Base-by-base conservation (phyloP, 2,888 invertebrate species). In the Orthonychiurus folsomi region DNA sequence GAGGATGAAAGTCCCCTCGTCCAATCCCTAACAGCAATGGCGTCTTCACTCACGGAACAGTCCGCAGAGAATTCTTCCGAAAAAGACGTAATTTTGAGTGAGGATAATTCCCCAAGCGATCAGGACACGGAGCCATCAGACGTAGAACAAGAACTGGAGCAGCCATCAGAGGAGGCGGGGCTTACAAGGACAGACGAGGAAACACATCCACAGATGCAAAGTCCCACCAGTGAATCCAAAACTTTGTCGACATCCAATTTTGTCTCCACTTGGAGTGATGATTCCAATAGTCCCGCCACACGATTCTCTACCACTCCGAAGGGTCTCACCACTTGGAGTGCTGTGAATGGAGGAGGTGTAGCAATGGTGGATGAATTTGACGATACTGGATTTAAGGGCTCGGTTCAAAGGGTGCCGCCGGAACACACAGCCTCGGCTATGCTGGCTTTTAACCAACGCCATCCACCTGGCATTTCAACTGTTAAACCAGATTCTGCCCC, bases 271-370 rank as follows among this genome's bases (percentile, higher is more conserved):
- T 59, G 66, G 62, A 26, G 52, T 18, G 66, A 64, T 0, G 65
- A 63, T 3, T 59, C 56, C 47, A 62, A 50, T 27, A 61, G 23
- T 28, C 60, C 9, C 47, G 61, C 23, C 63, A 65, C 37, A 60
- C 61, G 48, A 65, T 65, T 60, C 52, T 59, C 69, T 48, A 68
- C 72, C 25, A 70, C 72, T 9, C 72, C 72, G 5, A 72, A 72
- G 60, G 72, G 70, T 23, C 56, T 72, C 50, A 70, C 70, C 21
- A 72, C 72, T n/a, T 72, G 72, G 72, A 70, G 69, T 57, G 72
- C 64, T 12, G 68, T 72, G 12, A 54, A 54, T 20, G 25, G 47
- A n/a, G 60, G 23, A 52, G n/a, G 3, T 37, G 21, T 9, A 23
- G n/a, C 12, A 23, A 20, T 48, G 18, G 3, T 25, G 25, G 25